Base-by-base conservation (phyloP, 2,797 vertebrate genomes). In the Hippocampus kuda region DNA sequence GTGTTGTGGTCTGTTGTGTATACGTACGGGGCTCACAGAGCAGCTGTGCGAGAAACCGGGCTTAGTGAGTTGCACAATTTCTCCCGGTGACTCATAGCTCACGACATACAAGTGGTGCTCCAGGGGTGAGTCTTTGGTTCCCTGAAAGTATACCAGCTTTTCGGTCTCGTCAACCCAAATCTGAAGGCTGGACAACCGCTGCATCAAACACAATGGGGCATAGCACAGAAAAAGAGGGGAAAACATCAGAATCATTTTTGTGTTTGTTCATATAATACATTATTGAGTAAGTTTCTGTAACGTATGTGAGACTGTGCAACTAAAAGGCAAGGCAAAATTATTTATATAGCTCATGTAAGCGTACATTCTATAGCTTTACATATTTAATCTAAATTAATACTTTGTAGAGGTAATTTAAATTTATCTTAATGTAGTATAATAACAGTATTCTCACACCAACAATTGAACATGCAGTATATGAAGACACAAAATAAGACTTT, bases 41-140 rank as follows among this genome's bases (percentile, higher is more conserved):
- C 94, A 96, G 90, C 92, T 94, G 83, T 96, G 94, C 46, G 94
- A 95, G 86, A 92, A 94, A 70, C 94, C 94, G 0, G 88, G 86
- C 0, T 93, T 92, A 73, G 94, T 96, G 73, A 96, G 92, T 53
- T 93, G 84, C 70, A 94, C 79, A 0, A 94, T 91, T 80, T 95
- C 93, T 0, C 90, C 89, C 0, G 93, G 91, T 0, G 68, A 68
- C 24, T 93, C 91, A 0, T 95, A 96, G 88, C 91, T 94, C 78
- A 92, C 93, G 9, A 94, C 93, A 0, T 96, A 96, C 16, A 96
- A 92, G 76, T 96, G 94, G 66, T 96, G 94, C 76, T 96, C 94
- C 82, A 96, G 79, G 0, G 94, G 93, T n/a, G 94, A 94, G 87
- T 95, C 94, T 86, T 89, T 92, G 0, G 94, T 96, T 74, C 92